Evolutionary conservation across 2,888 invertebrate species (phyloP), one percentile per base, ranked within the genome.

Genomic region (Tipula helvola): DNA sequence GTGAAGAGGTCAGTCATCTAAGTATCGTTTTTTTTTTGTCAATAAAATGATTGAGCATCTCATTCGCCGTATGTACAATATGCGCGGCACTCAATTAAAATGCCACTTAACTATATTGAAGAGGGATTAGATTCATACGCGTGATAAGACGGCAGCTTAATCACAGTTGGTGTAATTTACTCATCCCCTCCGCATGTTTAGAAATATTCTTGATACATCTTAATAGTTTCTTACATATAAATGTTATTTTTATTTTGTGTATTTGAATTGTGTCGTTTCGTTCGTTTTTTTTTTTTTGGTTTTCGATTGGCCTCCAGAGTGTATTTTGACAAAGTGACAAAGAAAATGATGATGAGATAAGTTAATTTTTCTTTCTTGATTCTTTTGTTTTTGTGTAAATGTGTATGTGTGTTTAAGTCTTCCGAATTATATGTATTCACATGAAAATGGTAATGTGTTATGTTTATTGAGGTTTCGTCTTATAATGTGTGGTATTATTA

Each of bases 321-420:
- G 71, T 71, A 71, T 71, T 71, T 71, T 71, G 71, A 71, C 71
- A 71, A 71, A 71, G 71, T 71, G 71, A 71, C 71, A 71, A 71
- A 71, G 71, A 71, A 71, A 71, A 71, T 71, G 71, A 71, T 71
- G 71, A 71, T 71, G 71, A 71, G 71, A 71, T 71, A 71, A 71
- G 71, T 71, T 71, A 71, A 71, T 71, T 71, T 71, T 28, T 71
- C 71, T 28, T 71, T 71, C 28, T 71, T 28, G 71, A 71, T 71
- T 71, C 71, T 71, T 71, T 71, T 71, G 71, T 71, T 71, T 71
- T 71, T 71, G 1, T 28, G 10, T 71, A n/a, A n/a, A 13, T 71
- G 10, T 57, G 10, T 57, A 28, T 28, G 57, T 18, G 52, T 52
- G 7, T 71, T 10, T 71, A 13, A 71, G 12, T 10, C 71, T 71